These are phyloP conservation scores for Ophioninae sp. DNA, from an alignment of 2,888 invertebrate genomes.

Conservation along the genomic window DNA sequence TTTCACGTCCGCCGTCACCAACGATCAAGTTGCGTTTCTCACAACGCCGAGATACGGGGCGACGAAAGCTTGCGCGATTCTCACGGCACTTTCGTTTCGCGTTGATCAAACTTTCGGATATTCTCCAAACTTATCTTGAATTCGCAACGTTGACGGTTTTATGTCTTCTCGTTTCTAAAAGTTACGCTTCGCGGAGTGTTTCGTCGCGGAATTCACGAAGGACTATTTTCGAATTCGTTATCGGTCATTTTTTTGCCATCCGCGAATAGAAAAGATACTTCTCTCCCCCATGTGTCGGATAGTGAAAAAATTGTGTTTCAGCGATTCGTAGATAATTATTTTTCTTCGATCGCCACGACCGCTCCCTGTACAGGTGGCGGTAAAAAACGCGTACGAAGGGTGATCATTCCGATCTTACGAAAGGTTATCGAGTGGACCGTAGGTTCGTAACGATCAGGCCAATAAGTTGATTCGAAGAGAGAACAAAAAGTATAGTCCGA, in stretches of 20 bases:
- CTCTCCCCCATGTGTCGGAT: not conserved
- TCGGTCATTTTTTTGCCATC: not conserved
- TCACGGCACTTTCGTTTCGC: not conserved
- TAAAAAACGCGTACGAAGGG: constrained; percentile 5
- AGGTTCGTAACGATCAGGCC: not conserved
- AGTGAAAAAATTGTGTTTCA: not conserved
- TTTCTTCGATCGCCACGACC: constrained; percentile 13
- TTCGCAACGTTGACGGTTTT: not conserved
- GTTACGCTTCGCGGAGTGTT: not conserved
- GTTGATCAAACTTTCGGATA: not conserved
- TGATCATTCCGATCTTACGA: constrained; percentile 1
- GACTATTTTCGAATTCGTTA: not conserved
- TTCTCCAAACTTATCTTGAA: not conserved
- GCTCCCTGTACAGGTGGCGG: constrained; percentile 17
- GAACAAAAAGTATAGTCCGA: constrained; percentile 20
- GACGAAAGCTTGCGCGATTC: constrained; percentile 42
- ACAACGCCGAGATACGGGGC: constrained; percentile 26
- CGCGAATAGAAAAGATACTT: not conserved
- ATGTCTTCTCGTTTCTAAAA: not conserved
- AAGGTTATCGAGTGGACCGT: not conserved
- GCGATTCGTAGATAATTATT: not conserved
- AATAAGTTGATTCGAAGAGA: not conserved
- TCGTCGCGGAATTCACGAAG: not conserved
- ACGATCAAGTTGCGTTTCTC: constrained; percentile 41
- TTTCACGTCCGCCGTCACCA: constrained; percentile 33